Percentiles rank a stretch among this genome's conserved stretches.
These are phyloP conservation scores for Cecropterus lyciades DNA, from an alignment of 1,140 invertebrate species.

Conservation along the genomic window DNA sequence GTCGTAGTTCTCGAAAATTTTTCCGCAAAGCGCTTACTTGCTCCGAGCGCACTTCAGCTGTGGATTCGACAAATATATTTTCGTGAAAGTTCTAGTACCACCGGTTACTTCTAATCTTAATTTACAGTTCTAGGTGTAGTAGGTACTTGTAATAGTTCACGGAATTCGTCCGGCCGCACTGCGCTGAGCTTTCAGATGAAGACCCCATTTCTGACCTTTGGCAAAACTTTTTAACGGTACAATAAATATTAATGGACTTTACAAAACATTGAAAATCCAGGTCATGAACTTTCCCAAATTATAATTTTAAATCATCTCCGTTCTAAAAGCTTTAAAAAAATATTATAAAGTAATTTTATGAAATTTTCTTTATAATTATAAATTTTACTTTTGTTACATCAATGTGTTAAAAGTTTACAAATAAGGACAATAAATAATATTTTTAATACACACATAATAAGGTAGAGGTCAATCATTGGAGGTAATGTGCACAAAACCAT, in stretches of 20 bases:
- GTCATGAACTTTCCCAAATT: conserved; percentile 13
- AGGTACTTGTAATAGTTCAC: conserved; percentile 27
- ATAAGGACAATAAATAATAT: no score
- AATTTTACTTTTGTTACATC: no score
- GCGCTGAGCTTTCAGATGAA: conserved; percentile 37
- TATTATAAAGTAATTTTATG: no score
- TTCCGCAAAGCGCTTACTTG: conserved; percentile 30
- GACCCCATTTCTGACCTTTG: conserved; percentile 10
- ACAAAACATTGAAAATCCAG: conserved; percentile 22
- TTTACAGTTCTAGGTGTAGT: conserved; percentile 49
- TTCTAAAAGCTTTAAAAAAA: no score
- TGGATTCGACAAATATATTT: conserved; percentile 51
- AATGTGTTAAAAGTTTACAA: no score
- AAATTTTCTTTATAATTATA: no score
- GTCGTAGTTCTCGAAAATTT: conserved; percentile 24
- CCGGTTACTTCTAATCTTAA: conserved; percentile 62
- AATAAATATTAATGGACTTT: conserved; percentile 30
- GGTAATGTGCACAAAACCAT: no score
- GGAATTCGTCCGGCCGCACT: conserved; percentile 38
- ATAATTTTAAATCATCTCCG: no score
- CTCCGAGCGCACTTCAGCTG: conserved; percentile 30
- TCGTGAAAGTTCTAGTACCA: conserved; percentile 39
- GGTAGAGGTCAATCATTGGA: no score
- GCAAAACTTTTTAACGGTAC: conserved; percentile 36
- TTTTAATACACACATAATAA: no score